Base-by-base conservation (phyloP, 2,113 vertebrate genomes). In the Pipa parva region DNA sequence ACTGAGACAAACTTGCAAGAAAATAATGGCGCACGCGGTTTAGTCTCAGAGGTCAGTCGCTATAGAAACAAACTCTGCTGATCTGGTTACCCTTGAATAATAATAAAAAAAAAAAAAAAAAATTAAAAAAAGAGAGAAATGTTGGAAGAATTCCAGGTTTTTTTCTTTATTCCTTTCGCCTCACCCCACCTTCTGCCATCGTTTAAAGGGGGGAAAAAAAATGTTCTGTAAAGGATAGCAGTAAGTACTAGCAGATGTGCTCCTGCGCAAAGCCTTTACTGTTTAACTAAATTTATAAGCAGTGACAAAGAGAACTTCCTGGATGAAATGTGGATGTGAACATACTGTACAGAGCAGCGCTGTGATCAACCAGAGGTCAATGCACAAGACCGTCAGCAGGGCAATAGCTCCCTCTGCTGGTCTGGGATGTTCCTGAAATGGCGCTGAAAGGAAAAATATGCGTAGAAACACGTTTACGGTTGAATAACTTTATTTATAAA, bases 41-140 rank as follows among this genome's bases (percentile, higher is more conserved):
- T 77, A 71, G 66, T 46, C 72, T 72, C 33, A 17, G 25, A 29
- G 25, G 33, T 52, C 33, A 18, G 63, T 77, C 56, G 54, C 73
- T 71, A 74, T 77, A 63, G 75, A 58, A 67, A 77, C 73, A 7
- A 52, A 57, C 13, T 67, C 45, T 77, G 75, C 72, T 77, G 71
- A 70, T 59, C 52, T 8, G 27, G 71, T 77, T 74, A 25, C 73
- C 68, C 62, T 72, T 72, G 75, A 11, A 59, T n/a, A n/a, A n/a
- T n/a, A n/a, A n/a, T n/a, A n/a, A n/a, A n/a, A n/a, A n/a, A n/a
- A n/a, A n/a, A n/a, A n/a, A n/a, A n/a, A n/a, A n/a, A n/a, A n/a
- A n/a, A n/a, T n/a, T n/a, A n/a, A n/a, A n/a, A n/a, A n/a, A n/a
- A n/a, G n/a, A n/a, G n/a, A n/a, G n/a, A n/a, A n/a, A n/a, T n/a